phyloP scores from a whole-genome alignment of 2,888 invertebrate genomes.

The Osmoderma eremita region DNA sequence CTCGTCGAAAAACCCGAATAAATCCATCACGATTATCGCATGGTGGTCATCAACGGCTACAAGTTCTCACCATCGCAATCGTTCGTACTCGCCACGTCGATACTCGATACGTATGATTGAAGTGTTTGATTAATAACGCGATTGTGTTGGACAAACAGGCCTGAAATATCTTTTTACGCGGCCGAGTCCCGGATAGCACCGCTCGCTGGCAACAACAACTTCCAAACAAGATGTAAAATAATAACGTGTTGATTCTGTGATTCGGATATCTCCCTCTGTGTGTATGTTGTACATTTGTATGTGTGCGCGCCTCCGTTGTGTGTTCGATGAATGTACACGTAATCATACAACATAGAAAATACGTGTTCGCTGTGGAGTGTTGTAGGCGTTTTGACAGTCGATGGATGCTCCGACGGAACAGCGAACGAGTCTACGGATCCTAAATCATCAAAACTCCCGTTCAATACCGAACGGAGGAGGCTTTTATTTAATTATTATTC shows the following conservation, averaged over 20 bases:
- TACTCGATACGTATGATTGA: slow-evolving; percentile 39
- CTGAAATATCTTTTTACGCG: slow-evolving; percentile 54
- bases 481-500: slow-evolving; percentile 21
- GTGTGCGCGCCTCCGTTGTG: background rate
- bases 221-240: slow-evolving; percentile 53
- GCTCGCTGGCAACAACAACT: slow-evolving; percentile 46
- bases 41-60: no score
- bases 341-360: background rate
- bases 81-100: no score
- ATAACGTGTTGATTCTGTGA: slow-evolving; percentile 54
- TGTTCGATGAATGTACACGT: background rate
- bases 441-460: slow-evolving; percentile 13
- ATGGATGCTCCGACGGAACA: slow-evolving; percentile 6
- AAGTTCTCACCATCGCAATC: no score
- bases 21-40: no score
- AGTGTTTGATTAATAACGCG: slow-evolving; percentile 50
- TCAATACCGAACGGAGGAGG: background rate
- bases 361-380: background rate
- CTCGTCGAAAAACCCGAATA: no score
- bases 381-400: slow-evolving; percentile 19
- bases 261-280: slow-evolving; percentile 50
- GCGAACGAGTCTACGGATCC: background rate
- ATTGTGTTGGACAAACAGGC: slow-evolving; percentile 55
- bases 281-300: slow-evolving; percentile 2
- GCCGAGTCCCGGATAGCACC: slow-evolving; percentile 54